Evolutionary conservation across 2,888 invertebrate genomes (phyloP).

Genomic region (Eristalis arbustorum): DNA sequence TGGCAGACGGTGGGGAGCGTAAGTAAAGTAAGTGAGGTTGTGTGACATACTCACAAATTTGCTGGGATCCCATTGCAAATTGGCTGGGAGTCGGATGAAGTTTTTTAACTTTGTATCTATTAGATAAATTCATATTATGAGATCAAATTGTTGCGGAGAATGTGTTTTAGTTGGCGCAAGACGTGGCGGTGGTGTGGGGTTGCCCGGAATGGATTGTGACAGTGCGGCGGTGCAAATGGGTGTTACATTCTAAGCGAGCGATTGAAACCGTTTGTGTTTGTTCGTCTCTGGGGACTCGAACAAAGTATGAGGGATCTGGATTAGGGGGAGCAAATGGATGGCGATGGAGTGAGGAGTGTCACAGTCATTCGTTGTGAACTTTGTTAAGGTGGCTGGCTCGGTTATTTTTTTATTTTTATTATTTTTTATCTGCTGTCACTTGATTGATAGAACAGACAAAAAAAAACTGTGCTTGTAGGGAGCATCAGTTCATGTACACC

Average conservation of each 20-base stretch:
- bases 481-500: too few relatives aligned
- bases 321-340: background rate
- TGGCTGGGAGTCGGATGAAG: conserved; percentile 20
- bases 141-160: background rate
- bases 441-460: too few relatives aligned
- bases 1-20: background rate
- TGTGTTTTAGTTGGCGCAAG: background rate
- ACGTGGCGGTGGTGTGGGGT: background rate
- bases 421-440: too few relatives aligned
- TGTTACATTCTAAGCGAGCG: background rate
- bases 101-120: conserved; percentile 12
- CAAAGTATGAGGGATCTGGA: background rate
- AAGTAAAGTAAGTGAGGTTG: conserved; percentile 33
- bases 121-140: conserved; percentile 47
- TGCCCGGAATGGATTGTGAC: too few relatives aligned
- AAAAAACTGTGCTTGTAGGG: too few relatives aligned
- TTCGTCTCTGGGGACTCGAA: background rate
- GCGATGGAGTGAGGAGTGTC: background rate
- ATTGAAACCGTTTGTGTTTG: background rate
- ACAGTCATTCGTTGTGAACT: too few relatives aligned
- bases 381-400: too few relatives aligned
- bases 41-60: background rate
- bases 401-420: too few relatives aligned
- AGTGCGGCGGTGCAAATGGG: background rate
- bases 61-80: conserved; percentile 30